phyloP scores from a whole-genome alignment of 2,113 vertebrate species.

The Psephotus haematonotus region DNA sequence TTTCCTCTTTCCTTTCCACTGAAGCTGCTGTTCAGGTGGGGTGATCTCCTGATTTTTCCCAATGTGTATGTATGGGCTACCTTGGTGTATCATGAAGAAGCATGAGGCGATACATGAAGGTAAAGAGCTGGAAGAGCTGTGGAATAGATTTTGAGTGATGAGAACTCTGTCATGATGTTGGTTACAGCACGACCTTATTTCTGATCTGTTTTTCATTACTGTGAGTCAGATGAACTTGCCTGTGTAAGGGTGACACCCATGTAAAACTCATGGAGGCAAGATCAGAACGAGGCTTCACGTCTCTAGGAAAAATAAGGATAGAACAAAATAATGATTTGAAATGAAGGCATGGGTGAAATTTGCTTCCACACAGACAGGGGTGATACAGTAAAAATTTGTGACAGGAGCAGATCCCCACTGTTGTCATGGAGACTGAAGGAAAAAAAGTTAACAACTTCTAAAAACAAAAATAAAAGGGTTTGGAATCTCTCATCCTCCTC shows the following conservation, averaged over 20 bases:
- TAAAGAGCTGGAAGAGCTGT: not conserved
- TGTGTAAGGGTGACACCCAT: not conserved
- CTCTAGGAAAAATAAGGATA: not conserved
- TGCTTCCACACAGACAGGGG: not conserved
- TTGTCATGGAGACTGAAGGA: conserved; percentile 1
- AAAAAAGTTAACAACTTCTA: not conserved
- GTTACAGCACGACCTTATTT: not conserved
- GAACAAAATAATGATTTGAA: not conserved
- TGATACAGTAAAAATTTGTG: not conserved
- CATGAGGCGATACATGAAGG: not conserved
- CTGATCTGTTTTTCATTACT: not conserved
- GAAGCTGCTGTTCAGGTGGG: not conserved
- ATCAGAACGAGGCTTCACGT: not conserved
- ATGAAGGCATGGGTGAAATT: not conserved
- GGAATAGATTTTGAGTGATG: not conserved
- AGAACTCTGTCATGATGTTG: not conserved
- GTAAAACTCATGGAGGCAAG: not conserved
- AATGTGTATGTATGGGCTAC: not conserved
- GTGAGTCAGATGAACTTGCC: not conserved
- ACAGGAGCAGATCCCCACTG: not conserved
- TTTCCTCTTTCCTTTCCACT: not conserved
- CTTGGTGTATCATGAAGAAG: not conserved
- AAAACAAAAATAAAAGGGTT: not conserved
- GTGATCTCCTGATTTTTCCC: not conserved
- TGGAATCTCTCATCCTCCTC: not conserved